Conservation (phyloP, 1,140 invertebrate genomes). For the Brachionus sp. region DNA sequence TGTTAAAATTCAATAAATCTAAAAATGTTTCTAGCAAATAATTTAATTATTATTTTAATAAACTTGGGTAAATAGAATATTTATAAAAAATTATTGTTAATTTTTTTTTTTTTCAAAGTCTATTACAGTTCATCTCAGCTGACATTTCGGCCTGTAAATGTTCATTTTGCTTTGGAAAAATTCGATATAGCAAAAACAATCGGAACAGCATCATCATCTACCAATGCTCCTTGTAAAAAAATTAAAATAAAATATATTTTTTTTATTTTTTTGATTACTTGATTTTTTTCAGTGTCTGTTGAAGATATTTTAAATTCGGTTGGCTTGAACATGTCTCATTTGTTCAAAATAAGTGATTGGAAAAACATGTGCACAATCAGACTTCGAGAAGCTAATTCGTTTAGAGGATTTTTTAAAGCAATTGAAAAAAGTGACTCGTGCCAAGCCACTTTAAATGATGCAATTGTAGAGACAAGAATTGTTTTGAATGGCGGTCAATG, state of each 20-base stretch:
- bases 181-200: neutral
- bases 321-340: neutral
- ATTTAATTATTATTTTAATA: no score
- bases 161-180: neutral
- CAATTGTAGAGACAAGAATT: slow-evolving; percentile 1
- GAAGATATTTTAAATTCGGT: neutral
- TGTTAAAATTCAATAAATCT: no score
- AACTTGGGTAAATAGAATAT: no score
- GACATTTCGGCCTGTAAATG: neutral
- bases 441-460: neutral
- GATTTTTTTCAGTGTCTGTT: neutral
- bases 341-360: slow-evolving; percentile 1
- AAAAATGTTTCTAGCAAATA: no score
- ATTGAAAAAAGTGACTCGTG: neutral
- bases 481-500: neutral
- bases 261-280: neutral
- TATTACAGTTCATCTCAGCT: neutral
- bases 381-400: neutral
- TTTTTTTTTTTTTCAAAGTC: no score
- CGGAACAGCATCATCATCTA: neutral
- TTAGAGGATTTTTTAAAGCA: neutral
- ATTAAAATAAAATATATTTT: neutral
- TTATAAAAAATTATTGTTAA: no score
- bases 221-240: neutral
- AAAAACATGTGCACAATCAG: neutral